These are phyloP conservation scores for Pygmarrhopalites habei DNA, from an alignment of 1,140 invertebrate genomes.

Conservation along the genomic window DNA sequence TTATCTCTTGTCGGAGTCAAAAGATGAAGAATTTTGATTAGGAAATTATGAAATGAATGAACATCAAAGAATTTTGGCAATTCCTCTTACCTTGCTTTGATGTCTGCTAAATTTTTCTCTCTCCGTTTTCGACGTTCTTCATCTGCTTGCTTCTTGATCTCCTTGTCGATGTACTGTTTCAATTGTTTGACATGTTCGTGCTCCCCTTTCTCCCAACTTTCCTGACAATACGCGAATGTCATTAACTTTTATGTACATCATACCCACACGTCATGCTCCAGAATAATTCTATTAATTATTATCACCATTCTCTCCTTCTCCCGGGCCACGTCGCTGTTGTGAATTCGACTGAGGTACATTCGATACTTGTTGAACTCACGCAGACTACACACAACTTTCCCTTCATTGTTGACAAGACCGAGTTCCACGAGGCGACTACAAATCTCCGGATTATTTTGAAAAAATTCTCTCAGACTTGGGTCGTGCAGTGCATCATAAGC, in stretches of 20 bases:
- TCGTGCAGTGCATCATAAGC: constrained; percentile 21
- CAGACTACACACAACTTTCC: constrained; percentile 14
- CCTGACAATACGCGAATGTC: constrained; percentile 4
- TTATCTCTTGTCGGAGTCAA: no score
- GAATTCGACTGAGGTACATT: constrained; percentile 21
- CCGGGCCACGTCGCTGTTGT: constrained; percentile 5
- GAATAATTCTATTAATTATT: constrained; percentile 1
- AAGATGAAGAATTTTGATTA: no score
- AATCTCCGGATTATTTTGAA: constrained; percentile 9
- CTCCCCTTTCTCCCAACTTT: constrained; percentile 1
- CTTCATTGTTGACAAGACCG: constrained; percentile 16
- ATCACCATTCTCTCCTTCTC: constrained; percentile 7
- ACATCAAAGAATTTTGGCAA: no score
- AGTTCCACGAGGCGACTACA: constrained; percentile 5
- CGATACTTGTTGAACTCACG: constrained; percentile 26
- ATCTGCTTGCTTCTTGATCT: neutral
- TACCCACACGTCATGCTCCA: neutral
- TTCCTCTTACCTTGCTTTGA: constrained; percentile 6
- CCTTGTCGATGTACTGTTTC: neutral
- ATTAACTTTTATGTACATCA: no score
- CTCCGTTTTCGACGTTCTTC: neutral
- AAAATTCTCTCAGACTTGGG: constrained; percentile 18
- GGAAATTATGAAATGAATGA: no score
- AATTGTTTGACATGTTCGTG: constrained; percentile 8
- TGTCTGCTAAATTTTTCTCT: neutral